Conservation (phyloP, 2,113 vertebrate genomes). For the Heterotis niloticus region DNA sequence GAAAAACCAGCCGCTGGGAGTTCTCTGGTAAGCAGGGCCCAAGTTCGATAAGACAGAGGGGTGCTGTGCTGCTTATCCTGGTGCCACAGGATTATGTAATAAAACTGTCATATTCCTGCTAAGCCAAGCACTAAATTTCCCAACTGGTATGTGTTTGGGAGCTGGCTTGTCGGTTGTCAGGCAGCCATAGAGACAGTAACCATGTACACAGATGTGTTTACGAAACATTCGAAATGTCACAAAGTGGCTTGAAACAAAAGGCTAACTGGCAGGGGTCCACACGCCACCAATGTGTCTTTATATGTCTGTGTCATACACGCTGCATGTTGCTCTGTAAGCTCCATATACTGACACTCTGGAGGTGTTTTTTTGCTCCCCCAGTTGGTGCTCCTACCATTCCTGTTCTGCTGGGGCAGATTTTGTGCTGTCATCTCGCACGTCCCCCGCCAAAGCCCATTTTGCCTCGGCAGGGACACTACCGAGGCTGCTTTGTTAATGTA, state of each 20-base stretch:
- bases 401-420: too few relatives aligned
- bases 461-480: too few relatives aligned
- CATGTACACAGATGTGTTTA: conserved; percentile 73
- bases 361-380: not conserved
- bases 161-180: conserved; percentile 65
- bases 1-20: not conserved
- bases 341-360: not conserved
- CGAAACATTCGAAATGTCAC: conserved; percentile 65
- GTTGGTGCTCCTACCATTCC: not conserved
- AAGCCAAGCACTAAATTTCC: conserved; percentile 67
- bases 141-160: conserved; percentile 69
- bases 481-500: too few relatives aligned
- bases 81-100: conserved; percentile 6
- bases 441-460: too few relatives aligned
- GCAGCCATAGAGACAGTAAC: conserved; percentile 78
- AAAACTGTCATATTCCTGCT: not conserved
- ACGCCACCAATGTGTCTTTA: not conserved
- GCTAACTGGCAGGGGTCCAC: not conserved
- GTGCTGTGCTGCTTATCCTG: not conserved
- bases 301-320: not conserved
- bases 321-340: not conserved
- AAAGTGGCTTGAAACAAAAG: conserved; percentile 58
- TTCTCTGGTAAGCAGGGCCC: not conserved
- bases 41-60: conserved; percentile 6
- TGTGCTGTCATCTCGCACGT: not conserved